Conservation (phyloP, 2,888 invertebrate genomes). For the Actias luna region DNA sequence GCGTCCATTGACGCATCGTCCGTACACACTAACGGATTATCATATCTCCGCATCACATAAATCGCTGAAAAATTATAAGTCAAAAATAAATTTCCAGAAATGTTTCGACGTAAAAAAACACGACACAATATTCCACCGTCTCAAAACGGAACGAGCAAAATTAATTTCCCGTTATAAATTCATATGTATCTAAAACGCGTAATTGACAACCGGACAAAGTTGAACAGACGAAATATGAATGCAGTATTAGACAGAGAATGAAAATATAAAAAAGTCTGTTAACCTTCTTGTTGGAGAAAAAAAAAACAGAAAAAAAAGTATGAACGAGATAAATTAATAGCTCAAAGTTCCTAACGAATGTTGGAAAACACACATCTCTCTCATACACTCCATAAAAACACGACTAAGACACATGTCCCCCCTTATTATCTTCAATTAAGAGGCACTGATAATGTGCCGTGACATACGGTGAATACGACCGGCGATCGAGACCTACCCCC, state of each 20-base stretch:
- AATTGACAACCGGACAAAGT: slow-evolving; percentile 3
- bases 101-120: not conserved
- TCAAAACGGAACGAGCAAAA: not conserved
- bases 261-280: no score
- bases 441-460: slow-evolving; percentile 75
- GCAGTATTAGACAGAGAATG: no score
- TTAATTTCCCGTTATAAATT: slow-evolving; percentile 1
- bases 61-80: not conserved
- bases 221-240: slow-evolving; percentile 2
- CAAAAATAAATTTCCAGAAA: not conserved
- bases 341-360: slow-evolving; percentile 48
- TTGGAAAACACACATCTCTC: slow-evolving; percentile 67
- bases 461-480: slow-evolving; percentile 66
- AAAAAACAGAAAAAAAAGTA: slow-evolving; percentile 25
- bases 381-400: slow-evolving; percentile 75
- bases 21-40: no score
- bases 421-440: slow-evolving; percentile 81
- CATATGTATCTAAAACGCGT: not conserved
- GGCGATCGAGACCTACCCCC: slow-evolving; percentile 37
- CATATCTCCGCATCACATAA: no score
- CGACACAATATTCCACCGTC: not conserved
- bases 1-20: no score
- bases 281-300: slow-evolving; percentile 10
- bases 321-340: slow-evolving; percentile 65
- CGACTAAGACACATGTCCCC: slow-evolving; percentile 79